phyloP scores from a whole-genome alignment of 2,113 vertebrate species.

The Lampris megalopsis region DNA sequence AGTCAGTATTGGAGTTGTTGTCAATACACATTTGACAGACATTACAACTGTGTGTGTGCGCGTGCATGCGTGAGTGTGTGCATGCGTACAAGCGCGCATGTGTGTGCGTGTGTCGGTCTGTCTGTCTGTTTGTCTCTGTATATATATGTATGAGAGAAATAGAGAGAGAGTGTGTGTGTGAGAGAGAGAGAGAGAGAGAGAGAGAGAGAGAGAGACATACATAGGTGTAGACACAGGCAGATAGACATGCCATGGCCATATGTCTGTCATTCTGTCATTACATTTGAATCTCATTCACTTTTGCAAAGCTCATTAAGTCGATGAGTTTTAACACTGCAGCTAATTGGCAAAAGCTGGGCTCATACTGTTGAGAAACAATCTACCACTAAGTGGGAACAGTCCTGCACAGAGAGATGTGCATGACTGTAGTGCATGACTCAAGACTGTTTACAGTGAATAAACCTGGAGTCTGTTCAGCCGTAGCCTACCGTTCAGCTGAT shows the following conservation, averaged over 20 bases:
- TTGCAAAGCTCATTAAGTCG: conserved; percentile 59
- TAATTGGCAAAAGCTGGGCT: conserved; percentile 31
- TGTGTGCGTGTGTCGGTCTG: too few relatives aligned
- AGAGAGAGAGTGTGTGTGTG: too few relatives aligned
- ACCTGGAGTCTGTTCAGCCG: neutral
- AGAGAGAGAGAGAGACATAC: too few relatives aligned
- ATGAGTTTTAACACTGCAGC: conserved; percentile 39
- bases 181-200: too few relatives aligned
- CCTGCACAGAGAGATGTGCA: conserved; percentile 10
- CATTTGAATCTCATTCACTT: conserved; percentile 49
- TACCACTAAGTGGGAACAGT: conserved; percentile 1
- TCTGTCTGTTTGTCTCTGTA: too few relatives aligned
- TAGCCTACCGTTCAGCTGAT: conserved; percentile 92
- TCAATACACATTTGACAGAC: too few relatives aligned
- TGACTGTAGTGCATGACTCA: conserved; percentile 26
- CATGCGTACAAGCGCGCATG: too few relatives aligned
- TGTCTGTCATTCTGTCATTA: conserved; percentile 42
- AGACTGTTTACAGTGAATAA: conserved; percentile 35
- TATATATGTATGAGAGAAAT: too few relatives aligned
- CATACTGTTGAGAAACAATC: neutral
- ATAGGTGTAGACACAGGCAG: conserved; percentile 15
- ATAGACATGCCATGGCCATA: conserved; percentile 54
- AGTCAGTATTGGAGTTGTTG: too few relatives aligned
- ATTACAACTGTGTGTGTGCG: too few relatives aligned
- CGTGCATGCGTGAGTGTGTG: too few relatives aligned